Base-by-base conservation (phyloP, 2,888 invertebrate genomes). In the Drosophila tanythrix region DNA sequence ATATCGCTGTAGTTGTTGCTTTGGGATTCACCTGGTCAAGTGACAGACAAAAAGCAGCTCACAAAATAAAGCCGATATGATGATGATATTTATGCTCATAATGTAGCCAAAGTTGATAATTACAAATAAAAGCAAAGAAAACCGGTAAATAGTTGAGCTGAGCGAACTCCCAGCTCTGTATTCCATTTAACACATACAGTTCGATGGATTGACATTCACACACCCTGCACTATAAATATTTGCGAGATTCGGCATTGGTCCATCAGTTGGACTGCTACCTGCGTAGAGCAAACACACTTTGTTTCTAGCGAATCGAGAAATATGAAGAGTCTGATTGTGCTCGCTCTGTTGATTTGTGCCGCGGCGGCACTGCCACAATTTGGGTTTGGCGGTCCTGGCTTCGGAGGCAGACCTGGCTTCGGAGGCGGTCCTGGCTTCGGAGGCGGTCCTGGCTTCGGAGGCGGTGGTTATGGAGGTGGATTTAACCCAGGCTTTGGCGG, bases 271-370 rank as follows among this genome's bases (percentile, higher is more conserved):
- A 67, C 38, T 61, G 36, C 50, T 64, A 71, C 35, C 82, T 67
- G 63, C 70, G 50, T 31, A 43, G 66, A 38, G 76, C 56, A 53
- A 40, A 69, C 74, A 76, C 31, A 46, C 52, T 48, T 51, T 56
- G 11, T 43, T 40, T 38, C 31, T 10, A 64, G n/a, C 60, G 13
- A 61, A 48, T 5, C 25, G 11, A 66, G 25, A 46, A 73, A 73
- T 7, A 92, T 92, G 92, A 92, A 91, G 72, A 76, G 83, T 36
- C 61, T 92, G 33, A 74, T 92, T 72, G 83, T 89, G 36, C 61
- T 92, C 18, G 83, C 88, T n/a, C 58, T 92, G 61, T 29, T 90
- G 72, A 78, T 91, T 70, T 90, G 89, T 35, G 89, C 77, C 27
- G 82, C 73, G 36, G 64, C 82, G 46, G 91, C 92, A 3, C 6